These are phyloP conservation scores for Telmatherina bonti DNA, from an alignment of 2,797 vertebrate species.

Conservation along the genomic window DNA sequence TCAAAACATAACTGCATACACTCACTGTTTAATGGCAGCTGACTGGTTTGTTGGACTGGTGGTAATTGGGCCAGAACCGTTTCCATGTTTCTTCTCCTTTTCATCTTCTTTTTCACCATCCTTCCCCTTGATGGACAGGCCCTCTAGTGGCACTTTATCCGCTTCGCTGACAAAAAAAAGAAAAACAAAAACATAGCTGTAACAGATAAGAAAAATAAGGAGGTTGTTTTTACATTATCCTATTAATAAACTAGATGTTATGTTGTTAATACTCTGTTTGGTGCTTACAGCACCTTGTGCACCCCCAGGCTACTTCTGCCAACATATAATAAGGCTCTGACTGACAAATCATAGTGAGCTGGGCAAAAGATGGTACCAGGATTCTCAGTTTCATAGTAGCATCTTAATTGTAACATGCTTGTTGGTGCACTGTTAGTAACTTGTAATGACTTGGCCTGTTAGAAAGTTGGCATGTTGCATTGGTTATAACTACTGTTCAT, in stretches of 20 bases:
- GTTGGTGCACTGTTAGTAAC: constrained; percentile 59
- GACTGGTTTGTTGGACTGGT: constrained; percentile 56
- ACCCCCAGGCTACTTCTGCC: background rate
- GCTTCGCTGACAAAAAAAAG: constrained; percentile 62
- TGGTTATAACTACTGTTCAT: constrained; percentile 30
- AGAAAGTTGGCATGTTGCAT: constrained; percentile 46
- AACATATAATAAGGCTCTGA: constrained; percentile 1
- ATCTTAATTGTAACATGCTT: constrained; percentile 58
- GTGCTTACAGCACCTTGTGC: background rate
- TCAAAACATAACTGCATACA: constrained; percentile 14
- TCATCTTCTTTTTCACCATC: constrained; percentile 46
- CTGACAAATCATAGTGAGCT: constrained; percentile 6
- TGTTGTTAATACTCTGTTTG: constrained; percentile 3
- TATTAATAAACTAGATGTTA: background rate
- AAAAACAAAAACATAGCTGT: constrained; percentile 10
- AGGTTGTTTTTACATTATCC: background rate
- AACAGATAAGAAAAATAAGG: background rate
- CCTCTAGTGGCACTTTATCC: constrained; percentile 64
- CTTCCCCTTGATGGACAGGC: constrained; percentile 59
- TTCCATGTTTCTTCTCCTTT: constrained; percentile 58
- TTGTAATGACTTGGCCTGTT: constrained; percentile 57
- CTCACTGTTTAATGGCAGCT: constrained; percentile 71
- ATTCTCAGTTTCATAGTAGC: background rate
- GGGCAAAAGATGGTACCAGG: background rate
- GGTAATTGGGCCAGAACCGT: constrained; percentile 44